phyloP scores from a whole-genome alignment of 2,113 vertebrate genomes.

The Noturus placidus region DNA sequence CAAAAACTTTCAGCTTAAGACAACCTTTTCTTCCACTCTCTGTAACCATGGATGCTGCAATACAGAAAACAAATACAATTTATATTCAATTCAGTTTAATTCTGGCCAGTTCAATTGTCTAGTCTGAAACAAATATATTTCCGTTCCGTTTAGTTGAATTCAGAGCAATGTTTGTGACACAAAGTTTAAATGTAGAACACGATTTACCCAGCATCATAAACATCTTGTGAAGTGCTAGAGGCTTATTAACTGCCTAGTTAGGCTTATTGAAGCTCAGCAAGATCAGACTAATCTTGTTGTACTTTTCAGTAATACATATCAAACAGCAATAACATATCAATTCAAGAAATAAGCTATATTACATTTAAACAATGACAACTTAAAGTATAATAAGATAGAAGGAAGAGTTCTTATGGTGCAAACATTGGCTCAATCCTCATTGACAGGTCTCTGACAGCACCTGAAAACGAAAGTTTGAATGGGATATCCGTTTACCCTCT shows the following conservation, averaged over 20 bases:
- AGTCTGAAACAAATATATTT: background rate
- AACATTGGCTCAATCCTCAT: background rate
- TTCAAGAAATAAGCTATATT: background rate
- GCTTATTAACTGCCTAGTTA: background rate
- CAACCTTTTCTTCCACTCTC: conserved; percentile 93
- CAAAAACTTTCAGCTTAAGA: conserved; percentile 97
- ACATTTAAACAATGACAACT: background rate
- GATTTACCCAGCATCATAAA: background rate
- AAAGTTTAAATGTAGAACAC: background rate
- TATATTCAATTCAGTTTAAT: background rate
- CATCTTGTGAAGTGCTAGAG: background rate
- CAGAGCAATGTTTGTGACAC: background rate
- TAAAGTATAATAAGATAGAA: background rate
- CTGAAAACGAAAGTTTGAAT: conserved; percentile 19
- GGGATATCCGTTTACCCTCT: background rate
- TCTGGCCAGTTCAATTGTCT: background rate
- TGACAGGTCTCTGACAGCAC: background rate
- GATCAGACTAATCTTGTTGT: background rate
- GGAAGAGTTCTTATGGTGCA: background rate
- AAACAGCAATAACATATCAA: background rate
- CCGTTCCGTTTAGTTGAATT: background rate
- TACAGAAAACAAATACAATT: conserved; percentile 57
- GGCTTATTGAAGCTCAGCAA: background rate
- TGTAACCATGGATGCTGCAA: conserved; percentile 89
- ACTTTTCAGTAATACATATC: background rate